Conservation (phyloP, 1,140 invertebrate species). For the Pachypeltis micranthus region DNA sequence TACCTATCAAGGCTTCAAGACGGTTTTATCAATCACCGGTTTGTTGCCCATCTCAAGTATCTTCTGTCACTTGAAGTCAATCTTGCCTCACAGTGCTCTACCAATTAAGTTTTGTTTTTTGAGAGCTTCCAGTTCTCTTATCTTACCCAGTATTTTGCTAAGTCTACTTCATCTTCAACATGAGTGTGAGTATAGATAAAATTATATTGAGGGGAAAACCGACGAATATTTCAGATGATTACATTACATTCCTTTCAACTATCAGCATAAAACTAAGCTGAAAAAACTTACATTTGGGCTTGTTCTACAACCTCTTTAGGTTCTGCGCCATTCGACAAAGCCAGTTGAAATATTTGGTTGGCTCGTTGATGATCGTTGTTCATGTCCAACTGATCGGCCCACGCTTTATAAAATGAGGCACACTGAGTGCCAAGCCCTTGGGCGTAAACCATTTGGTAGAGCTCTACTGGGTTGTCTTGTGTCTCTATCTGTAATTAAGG, state of each 20-base stretch:
- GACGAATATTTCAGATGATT: constrained; percentile 1
- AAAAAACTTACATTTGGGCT: constrained; percentile 47
- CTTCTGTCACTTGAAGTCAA: no score
- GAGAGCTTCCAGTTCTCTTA: no score
- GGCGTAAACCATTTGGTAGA: constrained; percentile 60
- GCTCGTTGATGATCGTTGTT: constrained; percentile 59
- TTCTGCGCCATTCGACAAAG: constrained; percentile 53
- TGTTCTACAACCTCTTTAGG: constrained; percentile 57
- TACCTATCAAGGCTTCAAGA: no score
- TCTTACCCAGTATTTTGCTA: no score
- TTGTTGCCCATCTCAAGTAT: no score
- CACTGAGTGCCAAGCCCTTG: constrained; percentile 65
- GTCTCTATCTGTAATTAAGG: constrained; percentile 57
- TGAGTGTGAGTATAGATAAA: no score
- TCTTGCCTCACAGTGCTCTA: no score
- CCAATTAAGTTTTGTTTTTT: no score
- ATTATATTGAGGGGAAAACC: no score
- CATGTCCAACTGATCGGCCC: constrained; percentile 69
- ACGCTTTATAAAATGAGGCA: constrained; percentile 63
- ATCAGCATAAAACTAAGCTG: background rate
- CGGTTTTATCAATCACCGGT: no score
- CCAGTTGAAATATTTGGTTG: constrained; percentile 57
- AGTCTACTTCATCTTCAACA: no score
- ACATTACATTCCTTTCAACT: constrained; percentile 24
- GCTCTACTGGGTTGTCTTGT: constrained; percentile 56